A percentile compares a stretch with the other conserved stretches of the same genome.
Conservation (phyloP, 2,888 invertebrate genomes). For the Clivina fossor region DNA sequence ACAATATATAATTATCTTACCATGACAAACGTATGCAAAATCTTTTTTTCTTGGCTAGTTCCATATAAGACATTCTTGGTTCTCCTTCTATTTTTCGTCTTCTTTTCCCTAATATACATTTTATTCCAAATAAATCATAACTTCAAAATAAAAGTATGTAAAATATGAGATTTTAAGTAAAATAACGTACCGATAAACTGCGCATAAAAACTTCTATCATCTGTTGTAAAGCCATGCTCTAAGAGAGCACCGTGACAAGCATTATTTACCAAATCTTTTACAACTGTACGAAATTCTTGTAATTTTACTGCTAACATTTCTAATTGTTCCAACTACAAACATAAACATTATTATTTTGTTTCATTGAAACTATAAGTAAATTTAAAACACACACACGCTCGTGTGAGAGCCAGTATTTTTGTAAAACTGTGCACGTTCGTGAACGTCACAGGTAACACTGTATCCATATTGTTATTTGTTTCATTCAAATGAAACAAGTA, state of each 20-base stretch:
- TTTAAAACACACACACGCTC: too few species aligned
- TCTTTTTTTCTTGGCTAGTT: conserved; percentile 80
- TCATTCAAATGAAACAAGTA: too few species aligned
- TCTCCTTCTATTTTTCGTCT: conserved; percentile 46
- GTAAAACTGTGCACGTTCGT: too few species aligned
- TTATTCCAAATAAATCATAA: too few species aligned
- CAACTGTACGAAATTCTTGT: conserved; percentile 55
- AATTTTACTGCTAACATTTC: conserved; percentile 50
- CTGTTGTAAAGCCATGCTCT: conserved; percentile 45
- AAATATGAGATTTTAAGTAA: too few species aligned
- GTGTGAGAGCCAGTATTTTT: too few species aligned
- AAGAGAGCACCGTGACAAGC: conserved; percentile 76
- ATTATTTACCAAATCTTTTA: conserved; percentile 63
- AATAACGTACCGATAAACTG: conserved; percentile 25
- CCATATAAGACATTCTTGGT: conserved; percentile 81
- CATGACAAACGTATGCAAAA: conserved; percentile 77
- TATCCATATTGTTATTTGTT: too few species aligned
- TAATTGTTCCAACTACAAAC: conserved; percentile 54
- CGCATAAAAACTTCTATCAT: conserved; percentile 30
- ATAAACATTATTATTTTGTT: neutral
- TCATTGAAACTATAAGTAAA: too few species aligned
- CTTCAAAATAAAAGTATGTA: too few species aligned
- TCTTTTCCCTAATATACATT: conserved; percentile 28
- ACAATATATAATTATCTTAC: conserved; percentile 53
- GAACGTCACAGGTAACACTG: too few species aligned